Conservation (phyloP, 2,888 invertebrate species). For the Xanthia togata region DNA sequence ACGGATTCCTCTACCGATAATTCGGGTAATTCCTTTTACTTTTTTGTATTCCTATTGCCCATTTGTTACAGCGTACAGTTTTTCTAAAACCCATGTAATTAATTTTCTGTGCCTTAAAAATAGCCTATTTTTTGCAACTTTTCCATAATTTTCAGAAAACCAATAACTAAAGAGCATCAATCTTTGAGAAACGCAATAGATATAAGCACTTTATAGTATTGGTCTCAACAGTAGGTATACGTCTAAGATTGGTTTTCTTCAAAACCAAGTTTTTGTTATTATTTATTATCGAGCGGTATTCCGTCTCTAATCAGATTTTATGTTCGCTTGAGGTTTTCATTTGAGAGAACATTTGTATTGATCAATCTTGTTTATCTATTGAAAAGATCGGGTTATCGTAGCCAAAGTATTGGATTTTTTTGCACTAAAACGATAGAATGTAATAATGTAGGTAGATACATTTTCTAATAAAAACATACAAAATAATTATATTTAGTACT, state of each 20-base stretch:
- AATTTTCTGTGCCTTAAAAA: not conserved
- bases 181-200: slow-evolving; percentile 60
- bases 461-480: no score
- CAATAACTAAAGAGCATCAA: not conserved
- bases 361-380: slow-evolving; percentile 16
- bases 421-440: not conserved
- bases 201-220: slow-evolving; percentile 77
- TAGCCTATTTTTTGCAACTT: not conserved
- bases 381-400: not conserved
- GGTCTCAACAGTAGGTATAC: slow-evolving; percentile 39
- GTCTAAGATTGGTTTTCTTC: slow-evolving; percentile 60
- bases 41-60: not conserved
- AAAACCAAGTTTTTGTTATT: slow-evolving; percentile 54
- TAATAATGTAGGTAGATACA: no score
- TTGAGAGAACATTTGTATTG: slow-evolving; percentile 39
- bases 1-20: not conserved
- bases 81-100: not conserved
- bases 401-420: not conserved
- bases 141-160: no score
- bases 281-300: slow-evolving; percentile 47
- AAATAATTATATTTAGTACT: no score
- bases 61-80: not conserved
- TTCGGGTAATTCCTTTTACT: not conserved
- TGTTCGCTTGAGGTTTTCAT: slow-evolving; percentile 44
- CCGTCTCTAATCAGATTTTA: slow-evolving; percentile 59